phyloP scores from a whole-genome alignment of 2,888 invertebrate species.

The Mythimna impura region DNA sequence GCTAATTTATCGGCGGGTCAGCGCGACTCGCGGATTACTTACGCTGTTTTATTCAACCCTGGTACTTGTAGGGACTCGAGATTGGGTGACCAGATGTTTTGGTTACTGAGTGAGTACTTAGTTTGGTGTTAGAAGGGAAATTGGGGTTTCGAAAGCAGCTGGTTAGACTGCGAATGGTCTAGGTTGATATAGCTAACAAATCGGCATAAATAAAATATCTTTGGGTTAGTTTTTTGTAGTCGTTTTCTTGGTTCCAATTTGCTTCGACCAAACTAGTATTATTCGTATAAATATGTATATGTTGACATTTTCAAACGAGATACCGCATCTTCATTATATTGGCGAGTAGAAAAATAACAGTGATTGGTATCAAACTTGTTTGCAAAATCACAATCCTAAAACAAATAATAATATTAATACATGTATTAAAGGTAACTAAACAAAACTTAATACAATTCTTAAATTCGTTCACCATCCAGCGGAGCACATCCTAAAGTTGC shows the following conservation, averaged over 20 bases:
- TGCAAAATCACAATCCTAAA: background rate
- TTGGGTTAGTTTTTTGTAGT: background rate
- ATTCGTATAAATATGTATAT: slow-evolving; percentile 4
- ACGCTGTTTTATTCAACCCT: slow-evolving; percentile 48
- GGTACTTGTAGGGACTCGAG: slow-evolving; percentile 26
- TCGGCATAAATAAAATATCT: background rate
- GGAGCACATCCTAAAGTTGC: too few relatives aligned
- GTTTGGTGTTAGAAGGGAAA: slow-evolving; percentile 30
- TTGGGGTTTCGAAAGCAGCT: slow-evolving; percentile 15
- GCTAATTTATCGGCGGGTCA: slow-evolving; percentile 79
- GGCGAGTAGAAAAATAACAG: background rate
- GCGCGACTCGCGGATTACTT: slow-evolving; percentile 62
- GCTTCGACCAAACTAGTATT: slow-evolving; percentile 5
- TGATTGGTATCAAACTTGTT: background rate
- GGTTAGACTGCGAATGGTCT: background rate
- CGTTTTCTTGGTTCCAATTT: background rate
- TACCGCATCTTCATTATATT: background rate
- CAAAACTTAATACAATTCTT: too few relatives aligned
- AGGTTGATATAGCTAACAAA: slow-evolving; percentile 1
- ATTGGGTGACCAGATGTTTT: slow-evolving; percentile 49
- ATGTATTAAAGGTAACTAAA: too few relatives aligned
- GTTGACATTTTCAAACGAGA: background rate
- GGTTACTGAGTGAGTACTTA: slow-evolving; percentile 24
- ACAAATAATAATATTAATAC: background rate
- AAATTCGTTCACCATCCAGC: too few relatives aligned